phyloP scores from a whole-genome alignment of 2,888 invertebrate species.

The Nephrocerus scutellatus region DNA sequence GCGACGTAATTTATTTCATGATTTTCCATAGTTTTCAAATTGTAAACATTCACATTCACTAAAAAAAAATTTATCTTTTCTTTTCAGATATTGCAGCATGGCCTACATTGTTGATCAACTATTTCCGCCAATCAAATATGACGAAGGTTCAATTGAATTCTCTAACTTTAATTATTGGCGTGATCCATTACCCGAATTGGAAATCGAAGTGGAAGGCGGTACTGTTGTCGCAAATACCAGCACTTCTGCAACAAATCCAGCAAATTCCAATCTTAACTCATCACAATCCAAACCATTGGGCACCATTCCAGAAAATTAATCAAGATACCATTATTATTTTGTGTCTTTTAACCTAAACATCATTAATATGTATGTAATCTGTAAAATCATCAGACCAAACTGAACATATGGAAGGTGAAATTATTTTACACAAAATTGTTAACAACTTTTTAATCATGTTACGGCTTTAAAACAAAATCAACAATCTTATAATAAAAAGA shows the following conservation, averaged over 20 bases:
- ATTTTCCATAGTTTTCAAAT: neutral
- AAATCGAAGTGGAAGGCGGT: conserved; percentile 31
- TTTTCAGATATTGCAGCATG: conserved; percentile 86
- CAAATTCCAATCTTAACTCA: conserved; percentile 20
- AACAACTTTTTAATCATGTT: no score
- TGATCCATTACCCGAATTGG: conserved; percentile 66
- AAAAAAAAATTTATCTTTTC: conserved; percentile 14
- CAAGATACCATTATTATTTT: no score
- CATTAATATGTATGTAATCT: no score
- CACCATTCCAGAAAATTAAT: conserved; percentile 45
- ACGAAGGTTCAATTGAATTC: conserved; percentile 61
- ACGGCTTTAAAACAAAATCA: no score
- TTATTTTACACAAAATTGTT: no score
- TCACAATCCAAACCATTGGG: conserved; percentile 32
- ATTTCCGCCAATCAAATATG: conserved; percentile 74
- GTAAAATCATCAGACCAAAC: no score
- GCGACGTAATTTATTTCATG: neutral
- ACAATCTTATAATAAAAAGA: no score
- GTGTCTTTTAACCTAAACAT: no score
- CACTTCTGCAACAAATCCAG: conserved; percentile 12
- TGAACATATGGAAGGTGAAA: no score
- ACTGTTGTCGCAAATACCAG: conserved; percentile 9
- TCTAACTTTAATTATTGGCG: conserved; percentile 91
- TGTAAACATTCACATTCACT: neutral
- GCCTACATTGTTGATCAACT: conserved; percentile 91